Percentiles rank a stretch among this genome's conserved stretches.
Conservation (phyloP, 2,113 vertebrate genomes). For the Dipodomys ordii region DNA sequence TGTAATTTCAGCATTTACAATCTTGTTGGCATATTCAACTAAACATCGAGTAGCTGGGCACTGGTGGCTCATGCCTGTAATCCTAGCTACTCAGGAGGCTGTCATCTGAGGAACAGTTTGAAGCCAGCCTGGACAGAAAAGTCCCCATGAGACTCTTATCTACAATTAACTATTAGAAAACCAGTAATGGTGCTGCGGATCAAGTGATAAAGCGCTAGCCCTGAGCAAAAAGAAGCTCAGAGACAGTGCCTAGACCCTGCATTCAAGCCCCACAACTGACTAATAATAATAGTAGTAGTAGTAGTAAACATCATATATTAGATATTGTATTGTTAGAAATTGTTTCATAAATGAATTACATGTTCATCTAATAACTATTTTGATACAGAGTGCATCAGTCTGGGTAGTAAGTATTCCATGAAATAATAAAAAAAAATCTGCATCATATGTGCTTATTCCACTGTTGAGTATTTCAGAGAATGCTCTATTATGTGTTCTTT, state of each 20-base stretch:
- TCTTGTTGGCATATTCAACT: neutral
- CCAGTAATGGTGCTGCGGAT: too few relatives aligned
- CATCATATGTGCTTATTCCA: constrained; percentile 41
- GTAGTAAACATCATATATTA: neutral
- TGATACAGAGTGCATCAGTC: neutral
- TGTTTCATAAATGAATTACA: neutral
- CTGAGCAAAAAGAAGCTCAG: too few relatives aligned
- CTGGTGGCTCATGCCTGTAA: too few relatives aligned
- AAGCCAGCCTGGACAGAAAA: too few relatives aligned
- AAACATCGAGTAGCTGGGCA: neutral
- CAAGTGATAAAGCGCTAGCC: too few relatives aligned
- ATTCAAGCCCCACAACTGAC: too few relatives aligned
- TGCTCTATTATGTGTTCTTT: constrained; percentile 45
- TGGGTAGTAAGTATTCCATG: neutral
- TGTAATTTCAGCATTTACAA: neutral
- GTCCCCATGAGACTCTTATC: too few relatives aligned
- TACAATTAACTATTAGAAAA: too few relatives aligned
- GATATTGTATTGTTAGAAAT: neutral
- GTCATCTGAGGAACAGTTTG: too few relatives aligned
- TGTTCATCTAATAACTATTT: neutral
- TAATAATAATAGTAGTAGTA: too few relatives aligned
- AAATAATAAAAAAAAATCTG: neutral
- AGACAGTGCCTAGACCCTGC: too few relatives aligned
- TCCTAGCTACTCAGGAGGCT: too few relatives aligned
- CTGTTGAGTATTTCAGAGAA: constrained; percentile 30